Evolutionary conservation across 92 coral and sea anemone genomes (phyloP), one percentile per base, ranked within the genome.

Genomic region (Phenganax marumi): DNA sequence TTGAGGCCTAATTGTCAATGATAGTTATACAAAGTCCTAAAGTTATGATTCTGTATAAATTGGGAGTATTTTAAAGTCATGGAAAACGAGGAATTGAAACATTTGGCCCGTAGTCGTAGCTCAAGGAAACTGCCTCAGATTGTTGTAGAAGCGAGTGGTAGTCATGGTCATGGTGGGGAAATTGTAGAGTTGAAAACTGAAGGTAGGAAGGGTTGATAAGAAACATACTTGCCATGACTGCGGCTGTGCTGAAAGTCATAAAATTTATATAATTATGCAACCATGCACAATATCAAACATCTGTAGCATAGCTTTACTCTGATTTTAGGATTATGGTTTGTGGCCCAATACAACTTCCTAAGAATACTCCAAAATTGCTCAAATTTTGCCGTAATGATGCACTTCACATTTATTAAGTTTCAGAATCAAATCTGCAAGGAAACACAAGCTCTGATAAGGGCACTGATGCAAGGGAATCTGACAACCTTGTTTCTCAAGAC

Each of bases 401-500:
- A 23, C 22, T 53, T 76, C 43, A 33, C 43, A 0, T 26, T 23
- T 23, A 7, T 76, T 70, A 50, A 89, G 86, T 78, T 51, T 62
- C 48, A 50, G 57, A 12, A 76, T 51, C 14, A 76, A 70, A 9
- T 50, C 62, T 54, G 13, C 22, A 52, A 16, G 52, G 60, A 83
- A 69, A 61, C 73, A 63, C 62, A 73, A 54, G 65, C 79, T 14
- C 83, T 72, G 80, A 74, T 56, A 33, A 33, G 43, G 5, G 43
- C 5, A 8, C 57, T 33, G 53, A 86, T 57, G 52, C 22, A 52
- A 49, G 24, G 75, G 13, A 22, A 69, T 11, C 46, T 60, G 26
- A 82, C 58, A n/a, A 72, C 2, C 43, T 33, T 69, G 23, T 50
- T 60, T 6, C 85, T 51, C 50, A 63, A 16, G 70, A 64, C 12